Evolutionary conservation across 2,888 invertebrate species (phyloP).

Genomic region (Polyommatus iphigenia): DNA sequence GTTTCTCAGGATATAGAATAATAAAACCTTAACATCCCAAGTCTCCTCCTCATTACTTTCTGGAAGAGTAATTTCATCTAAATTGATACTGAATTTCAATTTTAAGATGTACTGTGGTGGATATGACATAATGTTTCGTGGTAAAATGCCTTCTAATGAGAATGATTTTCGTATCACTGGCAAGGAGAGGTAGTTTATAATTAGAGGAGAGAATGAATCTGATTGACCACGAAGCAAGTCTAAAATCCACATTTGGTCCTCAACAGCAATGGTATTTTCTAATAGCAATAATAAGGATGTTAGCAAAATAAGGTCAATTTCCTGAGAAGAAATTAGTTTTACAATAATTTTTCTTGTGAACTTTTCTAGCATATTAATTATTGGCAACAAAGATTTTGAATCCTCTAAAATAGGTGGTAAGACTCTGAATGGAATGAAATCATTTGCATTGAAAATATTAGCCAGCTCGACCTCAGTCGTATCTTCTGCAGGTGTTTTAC

Average conservation of each 20-base stretch:
- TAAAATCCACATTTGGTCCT: conserved; percentile 54
- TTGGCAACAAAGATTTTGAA: conserved; percentile 38
- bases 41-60: conserved; percentile 72
- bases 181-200: conserved; percentile 56
- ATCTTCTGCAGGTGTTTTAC: conserved; percentile 41
- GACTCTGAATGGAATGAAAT: conserved; percentile 63
- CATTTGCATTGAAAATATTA: conserved; percentile 52
- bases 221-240: conserved; percentile 61
- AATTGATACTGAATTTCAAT: conserved; percentile 68
- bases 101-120: conserved; percentile 68
- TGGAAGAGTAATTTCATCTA: conserved; percentile 66
- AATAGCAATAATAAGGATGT: conserved; percentile 59
- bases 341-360: conserved; percentile 54
- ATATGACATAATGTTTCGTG: conserved; percentile 55
- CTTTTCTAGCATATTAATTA: conserved; percentile 47
- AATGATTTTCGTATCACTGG: conserved; percentile 58
- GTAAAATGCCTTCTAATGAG: conserved; percentile 52
- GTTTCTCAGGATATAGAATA: conserved; percentile 68
- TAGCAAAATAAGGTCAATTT: conserved; percentile 63
- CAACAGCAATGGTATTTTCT: conserved; percentile 48
- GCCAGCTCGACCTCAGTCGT: conserved; percentile 41
- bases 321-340: conserved; percentile 60
- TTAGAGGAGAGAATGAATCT: conserved; percentile 56
- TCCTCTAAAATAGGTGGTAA: conserved; percentile 50
- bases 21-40: conserved; percentile 70